These are phyloP conservation scores for Alces alces DNA, from an alignment of 2,113 vertebrate species.

Conservation along the genomic window DNA sequence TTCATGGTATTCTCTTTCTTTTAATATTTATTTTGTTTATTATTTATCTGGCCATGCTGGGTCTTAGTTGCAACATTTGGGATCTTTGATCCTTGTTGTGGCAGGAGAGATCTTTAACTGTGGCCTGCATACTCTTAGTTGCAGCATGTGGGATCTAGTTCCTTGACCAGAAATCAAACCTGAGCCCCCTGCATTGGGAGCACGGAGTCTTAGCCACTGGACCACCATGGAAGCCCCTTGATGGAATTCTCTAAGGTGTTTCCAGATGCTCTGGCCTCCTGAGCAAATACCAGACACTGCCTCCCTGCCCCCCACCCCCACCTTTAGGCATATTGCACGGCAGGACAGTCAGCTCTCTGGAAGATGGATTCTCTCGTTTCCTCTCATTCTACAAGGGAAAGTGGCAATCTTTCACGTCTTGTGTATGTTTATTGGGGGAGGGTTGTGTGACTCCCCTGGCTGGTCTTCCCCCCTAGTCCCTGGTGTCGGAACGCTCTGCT, in stretches of 20 bases:
- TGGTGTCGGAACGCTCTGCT: not conserved
- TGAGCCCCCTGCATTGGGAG: not conserved
- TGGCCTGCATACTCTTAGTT: not conserved
- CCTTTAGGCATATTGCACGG: no score
- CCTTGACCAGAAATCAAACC: not conserved
- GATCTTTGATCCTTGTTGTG: not conserved
- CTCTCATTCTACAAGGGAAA: not conserved
- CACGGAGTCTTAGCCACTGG: not conserved
- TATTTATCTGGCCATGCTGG: not conserved
- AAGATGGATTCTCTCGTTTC: not conserved
- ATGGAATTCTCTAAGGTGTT: not conserved
- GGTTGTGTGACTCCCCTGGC: no score
- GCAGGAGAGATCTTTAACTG: not conserved
- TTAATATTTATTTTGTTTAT: not conserved
- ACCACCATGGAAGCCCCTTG: not conserved
- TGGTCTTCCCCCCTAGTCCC: not conserved
- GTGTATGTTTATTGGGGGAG: not conserved
- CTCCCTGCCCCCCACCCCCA: rapidly evolving
- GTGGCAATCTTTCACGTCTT: not conserved
- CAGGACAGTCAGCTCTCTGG: not conserved
- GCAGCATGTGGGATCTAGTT: not conserved
- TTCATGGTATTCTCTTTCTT: not conserved
- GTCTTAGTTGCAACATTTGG: not conserved
- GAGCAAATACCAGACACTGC: not conserved
- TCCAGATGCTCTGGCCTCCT: not conserved